Evolutionary conservation across 2,797 vertebrate species (phyloP).

Genomic region (Propithecus perrieri): DNA sequence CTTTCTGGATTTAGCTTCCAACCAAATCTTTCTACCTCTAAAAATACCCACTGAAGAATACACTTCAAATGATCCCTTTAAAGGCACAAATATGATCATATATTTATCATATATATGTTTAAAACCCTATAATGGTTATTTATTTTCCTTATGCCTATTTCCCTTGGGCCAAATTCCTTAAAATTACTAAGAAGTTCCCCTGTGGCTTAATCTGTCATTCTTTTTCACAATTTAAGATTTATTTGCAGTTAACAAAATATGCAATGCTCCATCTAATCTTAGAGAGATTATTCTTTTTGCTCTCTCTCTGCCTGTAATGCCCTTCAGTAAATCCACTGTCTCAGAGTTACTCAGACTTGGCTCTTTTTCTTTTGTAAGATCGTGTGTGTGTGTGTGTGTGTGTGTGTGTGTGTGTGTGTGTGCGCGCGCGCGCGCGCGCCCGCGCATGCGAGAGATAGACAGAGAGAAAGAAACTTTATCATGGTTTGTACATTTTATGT

Average conservation of each 20-base stretch:
- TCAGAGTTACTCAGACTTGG: background rate
- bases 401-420: too few species aligned
- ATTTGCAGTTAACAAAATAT: background rate
- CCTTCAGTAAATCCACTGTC: background rate
- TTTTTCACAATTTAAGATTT: background rate
- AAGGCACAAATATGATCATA: background rate
- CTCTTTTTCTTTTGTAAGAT: background rate
- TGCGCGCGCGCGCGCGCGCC: too few species aligned
- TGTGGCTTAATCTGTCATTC: background rate
- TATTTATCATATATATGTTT: background rate
- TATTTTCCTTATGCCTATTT: background rate
- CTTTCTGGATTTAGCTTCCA: background rate
- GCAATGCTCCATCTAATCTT: background rate
- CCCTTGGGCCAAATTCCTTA: background rate
- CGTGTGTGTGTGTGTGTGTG: background rate
- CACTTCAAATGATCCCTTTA: background rate
- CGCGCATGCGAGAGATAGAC: too few species aligned
- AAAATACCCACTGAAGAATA: background rate
- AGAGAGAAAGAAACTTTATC: background rate
- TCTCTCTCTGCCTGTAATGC: background rate
- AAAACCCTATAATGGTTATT: background rate
- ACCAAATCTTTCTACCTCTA: background rate
- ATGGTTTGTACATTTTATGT: background rate
- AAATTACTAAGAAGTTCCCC: background rate
- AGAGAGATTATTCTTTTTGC: background rate